A percentile compares a stretch with the other conserved stretches of the same genome.
phyloP scores from a whole-genome alignment of 2,797 vertebrate species.

The Rhinatrema bivittatum region DNA sequence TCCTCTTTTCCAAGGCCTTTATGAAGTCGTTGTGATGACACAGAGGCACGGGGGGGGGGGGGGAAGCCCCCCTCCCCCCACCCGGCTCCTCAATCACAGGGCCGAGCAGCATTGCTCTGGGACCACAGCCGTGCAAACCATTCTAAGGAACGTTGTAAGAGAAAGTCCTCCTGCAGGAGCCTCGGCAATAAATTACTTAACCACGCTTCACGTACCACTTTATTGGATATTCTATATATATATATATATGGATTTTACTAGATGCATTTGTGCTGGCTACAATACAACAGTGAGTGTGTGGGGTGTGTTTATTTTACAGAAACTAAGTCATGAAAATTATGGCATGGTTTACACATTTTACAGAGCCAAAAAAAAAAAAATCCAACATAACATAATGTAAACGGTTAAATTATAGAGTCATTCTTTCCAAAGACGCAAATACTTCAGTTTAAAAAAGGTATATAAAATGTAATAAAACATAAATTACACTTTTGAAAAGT shows the following conservation, averaged over 20 bases:
- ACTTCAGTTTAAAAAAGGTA: slow-evolving; percentile 40
- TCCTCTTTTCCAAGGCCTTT: no score
- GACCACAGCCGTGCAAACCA: slow-evolving; percentile 4
- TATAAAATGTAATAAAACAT: slow-evolving; percentile 64
- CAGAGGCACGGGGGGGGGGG: no score
- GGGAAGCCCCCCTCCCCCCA: no score
- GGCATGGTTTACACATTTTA: slow-evolving; percentile 39
- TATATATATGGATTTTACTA: slow-evolving; percentile 46
- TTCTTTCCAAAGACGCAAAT: slow-evolving; percentile 42
- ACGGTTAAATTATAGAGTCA: slow-evolving; percentile 59
- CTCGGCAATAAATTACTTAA: slow-evolving; percentile 10
- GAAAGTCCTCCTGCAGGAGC: slow-evolving; percentile 2
- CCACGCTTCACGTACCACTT: slow-evolving; percentile 43
- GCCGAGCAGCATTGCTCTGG: no score
- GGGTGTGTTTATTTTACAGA: slow-evolving; percentile 13
- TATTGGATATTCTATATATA: slow-evolving; percentile 54
- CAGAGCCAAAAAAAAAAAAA: slow-evolving; percentile 28
- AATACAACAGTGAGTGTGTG: slow-evolving; percentile 19
- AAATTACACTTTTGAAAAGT: slow-evolving; percentile 78
- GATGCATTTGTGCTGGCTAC: slow-evolving; percentile 31
- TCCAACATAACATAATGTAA: slow-evolving; percentile 41
- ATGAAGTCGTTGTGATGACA: no score
- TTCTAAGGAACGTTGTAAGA: neutral
- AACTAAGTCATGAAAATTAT: slow-evolving; percentile 48
- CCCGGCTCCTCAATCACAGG: no score